phyloP scores from a whole-genome alignment of 2,888 invertebrate genomes.

The Dasypogon diadema region DNA sequence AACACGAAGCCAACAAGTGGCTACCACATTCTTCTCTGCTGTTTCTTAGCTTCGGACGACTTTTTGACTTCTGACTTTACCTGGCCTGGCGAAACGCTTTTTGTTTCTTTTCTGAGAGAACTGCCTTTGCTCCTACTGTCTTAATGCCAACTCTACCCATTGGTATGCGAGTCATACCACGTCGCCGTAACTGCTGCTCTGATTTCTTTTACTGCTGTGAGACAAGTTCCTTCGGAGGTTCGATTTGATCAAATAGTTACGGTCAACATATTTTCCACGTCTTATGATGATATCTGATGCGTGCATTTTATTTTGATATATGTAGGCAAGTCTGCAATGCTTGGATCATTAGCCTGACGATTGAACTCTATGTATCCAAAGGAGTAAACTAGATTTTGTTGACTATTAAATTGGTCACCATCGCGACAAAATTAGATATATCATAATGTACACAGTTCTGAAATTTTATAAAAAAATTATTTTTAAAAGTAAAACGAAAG shows the following conservation, averaged over 20 bases:
- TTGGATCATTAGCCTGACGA: conserved; percentile 41
- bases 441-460: no score
- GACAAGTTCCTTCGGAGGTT: conserved; percentile 50
- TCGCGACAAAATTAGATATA: no score
- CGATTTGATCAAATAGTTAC: conserved; percentile 51
- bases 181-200: conserved; percentile 36
- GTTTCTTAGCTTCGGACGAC: conserved; percentile 57
- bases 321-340: conserved; percentile 38
- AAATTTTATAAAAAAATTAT: no score
- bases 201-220: conserved; percentile 49
- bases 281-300: conserved; percentile 49
- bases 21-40: conserved; percentile 59
- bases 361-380: conserved; percentile 24
- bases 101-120: not conserved
- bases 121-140: conserved; percentile 12
- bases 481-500: no score
- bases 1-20: conserved; percentile 59
- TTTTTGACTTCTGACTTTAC: conserved; percentile 59
- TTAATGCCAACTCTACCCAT: conserved; percentile 26
- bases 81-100: conserved; percentile 53
- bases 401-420: no score
- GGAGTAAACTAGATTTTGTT: conserved; percentile 23
- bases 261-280: conserved; percentile 47
- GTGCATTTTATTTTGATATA: conserved; percentile 42
- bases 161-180: conserved; percentile 49